phyloP scores from a whole-genome alignment of 2,797 vertebrate species.

The Sparus aurata region DNA sequence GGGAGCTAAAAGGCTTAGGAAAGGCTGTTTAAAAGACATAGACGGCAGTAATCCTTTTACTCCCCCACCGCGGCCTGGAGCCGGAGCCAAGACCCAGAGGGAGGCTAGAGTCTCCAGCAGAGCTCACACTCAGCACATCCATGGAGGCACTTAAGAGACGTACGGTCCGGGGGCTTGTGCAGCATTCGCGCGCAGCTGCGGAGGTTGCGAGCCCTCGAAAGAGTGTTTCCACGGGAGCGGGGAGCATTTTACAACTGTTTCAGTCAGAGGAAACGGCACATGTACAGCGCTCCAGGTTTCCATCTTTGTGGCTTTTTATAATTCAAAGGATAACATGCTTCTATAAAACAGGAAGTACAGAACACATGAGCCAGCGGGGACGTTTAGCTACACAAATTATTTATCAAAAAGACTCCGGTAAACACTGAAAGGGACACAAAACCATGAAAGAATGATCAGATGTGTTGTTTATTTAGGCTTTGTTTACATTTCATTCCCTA shows the following conservation, averaged over 20 bases:
- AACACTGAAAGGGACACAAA: constrained; percentile 14
- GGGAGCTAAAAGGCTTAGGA: constrained; percentile 79
- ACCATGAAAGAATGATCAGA: constrained; percentile 23
- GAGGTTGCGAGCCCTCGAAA: constrained; percentile 5
- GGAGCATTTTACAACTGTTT: constrained; percentile 4
- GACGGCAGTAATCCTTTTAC: constrained; percentile 79
- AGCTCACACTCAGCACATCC: constrained; percentile 61
- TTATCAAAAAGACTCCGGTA: constrained; percentile 27
- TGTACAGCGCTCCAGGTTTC: constrained; percentile 5
- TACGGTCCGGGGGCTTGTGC: constrained; percentile 11
- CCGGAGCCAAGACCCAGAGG: constrained; percentile 66
- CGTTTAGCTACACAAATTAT: constrained; percentile 40
- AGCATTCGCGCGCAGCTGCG: background rate
- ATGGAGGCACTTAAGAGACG: constrained; percentile 31
- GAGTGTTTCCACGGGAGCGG: constrained; percentile 7
- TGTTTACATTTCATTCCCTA: constrained; percentile 27
- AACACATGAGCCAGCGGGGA: constrained; percentile 12
- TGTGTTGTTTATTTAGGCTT: background rate
- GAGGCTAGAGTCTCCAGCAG: constrained; percentile 69
- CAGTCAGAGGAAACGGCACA: background rate
- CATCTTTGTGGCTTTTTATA: constrained; percentile 38
- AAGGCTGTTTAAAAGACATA: constrained; percentile 82
- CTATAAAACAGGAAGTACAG: constrained; percentile 42
- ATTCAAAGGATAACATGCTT: constrained; percentile 31
- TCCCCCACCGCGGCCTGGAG: constrained; percentile 57